A percentile compares a stretch with the other conserved stretches of the same genome.
These are phyloP conservation scores for Nesometra sesokonis DNA, from an alignment of 35 echinoderm and acorn worm genomes.

Conservation along the genomic window DNA sequence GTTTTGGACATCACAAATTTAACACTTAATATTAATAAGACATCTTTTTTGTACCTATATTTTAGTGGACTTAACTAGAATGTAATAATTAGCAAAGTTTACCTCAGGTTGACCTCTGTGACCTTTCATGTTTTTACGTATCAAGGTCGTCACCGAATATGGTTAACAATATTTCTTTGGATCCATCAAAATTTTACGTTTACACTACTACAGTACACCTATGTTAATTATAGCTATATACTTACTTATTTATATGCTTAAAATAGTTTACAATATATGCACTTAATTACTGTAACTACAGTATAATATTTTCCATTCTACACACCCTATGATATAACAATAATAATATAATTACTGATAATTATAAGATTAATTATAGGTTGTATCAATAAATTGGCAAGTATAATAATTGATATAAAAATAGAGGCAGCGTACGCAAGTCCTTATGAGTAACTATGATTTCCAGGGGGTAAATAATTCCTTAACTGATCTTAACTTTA, in stretches of 20 bases:
- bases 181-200: not conserved
- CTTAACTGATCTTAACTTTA: not conserved
- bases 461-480: not conserved
- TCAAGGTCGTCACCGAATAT: not conserved
- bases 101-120: not conserved
- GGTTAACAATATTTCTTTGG: not conserved
- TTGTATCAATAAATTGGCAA: not conserved
- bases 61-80: not conserved
- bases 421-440: not conserved
- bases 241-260: not conserved
- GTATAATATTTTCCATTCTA: not conserved
- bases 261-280: not conserved
- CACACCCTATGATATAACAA: not conserved
- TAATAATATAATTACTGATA: not conserved
- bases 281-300: not conserved
- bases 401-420: not conserved
- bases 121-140: not conserved
- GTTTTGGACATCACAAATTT: not conserved
- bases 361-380: not conserved
- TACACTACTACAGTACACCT: not conserved
- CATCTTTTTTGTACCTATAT: not conserved
- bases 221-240: not conserved
- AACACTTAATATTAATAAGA: not conserved
- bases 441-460: not conserved
- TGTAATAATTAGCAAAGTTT: not conserved